Evolutionary conservation across 2,888 invertebrate species (phyloP).

Genomic region (Hermaeophaga mercurialis): DNA sequence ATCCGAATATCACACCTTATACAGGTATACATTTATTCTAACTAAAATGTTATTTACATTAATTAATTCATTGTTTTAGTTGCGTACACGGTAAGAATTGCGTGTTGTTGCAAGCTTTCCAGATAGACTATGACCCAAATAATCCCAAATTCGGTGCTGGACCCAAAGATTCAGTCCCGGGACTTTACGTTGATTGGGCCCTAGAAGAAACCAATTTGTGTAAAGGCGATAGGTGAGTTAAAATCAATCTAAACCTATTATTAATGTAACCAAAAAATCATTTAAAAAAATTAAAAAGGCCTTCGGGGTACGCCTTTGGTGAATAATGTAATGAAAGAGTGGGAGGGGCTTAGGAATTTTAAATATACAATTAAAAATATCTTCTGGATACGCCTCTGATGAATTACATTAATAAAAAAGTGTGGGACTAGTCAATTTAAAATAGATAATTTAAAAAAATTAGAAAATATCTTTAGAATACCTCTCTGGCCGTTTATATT

Average conservation of each 20-base stretch:
- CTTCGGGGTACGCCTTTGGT: no score
- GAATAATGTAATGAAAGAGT: not conserved
- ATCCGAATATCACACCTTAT: slow-evolving; percentile 56
- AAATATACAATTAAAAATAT: no score
- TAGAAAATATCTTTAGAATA: no score
- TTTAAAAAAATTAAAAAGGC: not conserved
- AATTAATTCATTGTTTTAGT: slow-evolving; percentile 39
- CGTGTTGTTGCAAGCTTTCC: slow-evolving; percentile 66
- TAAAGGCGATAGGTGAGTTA: slow-evolving; percentile 71
- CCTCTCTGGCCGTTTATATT: no score
- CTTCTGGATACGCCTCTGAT: no score
- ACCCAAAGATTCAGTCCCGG: slow-evolving; percentile 67
- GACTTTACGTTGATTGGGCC: slow-evolving; percentile 81
- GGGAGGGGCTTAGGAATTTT: slow-evolving; percentile 13
- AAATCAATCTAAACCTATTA: no score
- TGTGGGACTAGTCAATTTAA: no score
- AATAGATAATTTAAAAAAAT: no score
- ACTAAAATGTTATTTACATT: slow-evolving; percentile 5
- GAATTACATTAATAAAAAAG: no score
- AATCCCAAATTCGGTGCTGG: slow-evolving; percentile 76
- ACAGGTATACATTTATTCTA: slow-evolving; percentile 45
- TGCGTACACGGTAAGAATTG: slow-evolving; percentile 56
- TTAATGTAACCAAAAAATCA: no score
- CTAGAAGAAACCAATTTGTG: slow-evolving; percentile 75
- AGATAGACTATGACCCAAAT: slow-evolving; percentile 72